Conservation (phyloP, 37 sponge, comb jelly and placozoan species). For the Cliona cf. orientalis region DNA sequence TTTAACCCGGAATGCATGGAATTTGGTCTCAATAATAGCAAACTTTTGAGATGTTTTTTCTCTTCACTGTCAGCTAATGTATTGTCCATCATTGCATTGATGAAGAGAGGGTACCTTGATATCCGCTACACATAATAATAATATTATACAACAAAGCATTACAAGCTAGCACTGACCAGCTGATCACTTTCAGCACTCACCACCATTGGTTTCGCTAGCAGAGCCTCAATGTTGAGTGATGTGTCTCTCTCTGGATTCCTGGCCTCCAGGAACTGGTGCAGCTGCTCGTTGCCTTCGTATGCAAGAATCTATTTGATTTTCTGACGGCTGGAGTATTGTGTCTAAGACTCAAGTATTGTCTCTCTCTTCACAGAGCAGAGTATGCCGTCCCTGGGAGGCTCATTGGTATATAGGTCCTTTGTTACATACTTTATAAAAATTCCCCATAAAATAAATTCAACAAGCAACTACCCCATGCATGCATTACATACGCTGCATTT, state of each 20-base stretch:
- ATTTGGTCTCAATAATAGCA: too few species aligned
- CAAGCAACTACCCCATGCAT: too few species aligned
- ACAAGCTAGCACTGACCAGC: too few species aligned
- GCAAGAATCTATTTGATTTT: too few species aligned
- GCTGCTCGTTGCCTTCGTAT: constrained; percentile 26
- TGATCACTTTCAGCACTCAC: constrained; percentile 16
- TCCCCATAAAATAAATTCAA: too few species aligned
- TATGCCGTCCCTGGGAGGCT: constrained; percentile 97
- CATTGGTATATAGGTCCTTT: constrained; percentile 79
- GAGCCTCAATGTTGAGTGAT: constrained; percentile 43
- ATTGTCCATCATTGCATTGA: constrained; percentile 62
- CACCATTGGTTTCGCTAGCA: constrained; percentile 63
- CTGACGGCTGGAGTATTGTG: too few species aligned
- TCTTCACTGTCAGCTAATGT: constrained; percentile 55
- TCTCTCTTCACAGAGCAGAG: constrained; percentile 91
- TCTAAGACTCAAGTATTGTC: constrained; percentile 81
- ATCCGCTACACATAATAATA: too few species aligned
- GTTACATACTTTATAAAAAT: too few species aligned
- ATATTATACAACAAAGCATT: too few species aligned
- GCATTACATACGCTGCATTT: too few species aligned
- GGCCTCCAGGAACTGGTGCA: constrained; percentile 62
- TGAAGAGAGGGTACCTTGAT: constrained; percentile 82
- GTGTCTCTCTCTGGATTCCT: constrained; percentile 64
- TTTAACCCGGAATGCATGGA: too few species aligned
- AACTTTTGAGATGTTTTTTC: constrained; percentile 39